Evolutionary conservation across 2,113 vertebrate genomes (phyloP).

Genomic region (Passer montanus): DNA sequence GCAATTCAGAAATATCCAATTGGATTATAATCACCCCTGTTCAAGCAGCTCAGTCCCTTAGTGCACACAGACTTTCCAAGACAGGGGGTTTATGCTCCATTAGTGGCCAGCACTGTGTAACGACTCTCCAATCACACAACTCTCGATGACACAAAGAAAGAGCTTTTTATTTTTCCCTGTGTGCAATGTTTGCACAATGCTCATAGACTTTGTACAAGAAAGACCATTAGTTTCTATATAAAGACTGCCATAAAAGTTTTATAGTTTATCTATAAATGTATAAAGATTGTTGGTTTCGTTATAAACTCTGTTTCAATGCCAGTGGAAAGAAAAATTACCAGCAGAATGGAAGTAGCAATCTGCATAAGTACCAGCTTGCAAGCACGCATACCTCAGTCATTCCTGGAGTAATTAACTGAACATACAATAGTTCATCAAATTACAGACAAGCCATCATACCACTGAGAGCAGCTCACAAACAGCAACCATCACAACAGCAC

Average conservation of each 20-base stretch:
- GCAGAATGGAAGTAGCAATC: slow-evolving; percentile 55
- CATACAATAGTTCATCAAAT: slow-evolving; percentile 46
- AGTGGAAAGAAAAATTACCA: slow-evolving; percentile 74
- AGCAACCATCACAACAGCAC: neutral
- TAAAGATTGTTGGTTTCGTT: slow-evolving; percentile 74
- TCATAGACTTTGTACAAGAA: slow-evolving; percentile 61
- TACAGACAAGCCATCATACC: slow-evolving; percentile 1
- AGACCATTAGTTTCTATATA: slow-evolving; percentile 77
- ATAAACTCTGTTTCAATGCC: slow-evolving; percentile 59
- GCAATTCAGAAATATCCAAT: slow-evolving; percentile 47
- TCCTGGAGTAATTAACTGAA: slow-evolving; percentile 47
- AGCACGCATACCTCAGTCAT: slow-evolving; percentile 10
- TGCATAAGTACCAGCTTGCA: slow-evolving; percentile 21
- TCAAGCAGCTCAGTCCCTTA: slow-evolving; percentile 31
- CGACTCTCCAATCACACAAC: slow-evolving; percentile 48
- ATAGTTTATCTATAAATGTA: slow-evolving; percentile 76
- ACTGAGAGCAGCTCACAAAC: neutral
- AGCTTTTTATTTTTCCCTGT: slow-evolving; percentile 66
- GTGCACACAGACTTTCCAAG: slow-evolving; percentile 4
- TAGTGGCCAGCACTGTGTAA: slow-evolving; percentile 47
- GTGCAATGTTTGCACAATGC: slow-evolving; percentile 63
- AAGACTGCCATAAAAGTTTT: slow-evolving; percentile 75
- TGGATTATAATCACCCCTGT: slow-evolving; percentile 46
- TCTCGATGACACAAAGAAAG: slow-evolving; percentile 67
- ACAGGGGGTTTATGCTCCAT: slow-evolving; percentile 29